Base-by-base conservation (phyloP, 1,140 invertebrate species). In the Phortica variegata region DNA sequence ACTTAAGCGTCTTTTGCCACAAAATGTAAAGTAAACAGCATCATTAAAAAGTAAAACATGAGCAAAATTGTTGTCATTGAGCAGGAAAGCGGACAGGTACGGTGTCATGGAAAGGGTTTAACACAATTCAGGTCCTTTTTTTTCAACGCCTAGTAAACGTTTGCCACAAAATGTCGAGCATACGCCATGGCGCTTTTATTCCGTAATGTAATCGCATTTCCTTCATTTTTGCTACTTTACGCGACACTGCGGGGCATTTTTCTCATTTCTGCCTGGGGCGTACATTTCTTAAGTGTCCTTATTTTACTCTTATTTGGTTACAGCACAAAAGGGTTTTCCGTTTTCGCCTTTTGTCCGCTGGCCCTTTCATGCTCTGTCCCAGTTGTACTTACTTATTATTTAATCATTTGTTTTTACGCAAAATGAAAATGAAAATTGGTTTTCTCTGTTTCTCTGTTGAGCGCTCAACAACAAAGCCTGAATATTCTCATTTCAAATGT, bases 201-300 rank as follows among this genome's bases (percentile, higher is more conserved):
- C n/a, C n/a, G n/a, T n/a, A 65, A 62, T 66, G 61, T 65, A 65
- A 65, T 65, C 62, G 63, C 56, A 66, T 68, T 68, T 66, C 62
- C 62, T 43, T 56, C 58, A 61, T 61, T 51, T 47, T 57, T 23
- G 36, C 18, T 53, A 45, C 50, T 48, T n/a, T n/a, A n/a, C n/a
- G n/a, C n/a, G n/a, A n/a, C n/a, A n/a, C n/a, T n/a, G n/a, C n/a
- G n/a, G n/a, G n/a, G n/a, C n/a, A n/a, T n/a, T n/a, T n/a, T n/a
- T n/a, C n/a, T n/a, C n/a, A n/a, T n/a, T n/a, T n/a, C n/a, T n/a
- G n/a, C n/a, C n/a, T n/a, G n/a, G n/a, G n/a, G n/a, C n/a, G n/a
- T n/a, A n/a, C n/a, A n/a, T n/a, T n/a, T n/a, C n/a, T n/a, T n/a
- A n/a, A n/a, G n/a, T n/a, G n/a, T n/a, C n/a, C n/a, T n/a, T n/a